Evolutionary conservation across 2,113 vertebrate genomes (phyloP), one percentile per base, ranked within the genome.

Genomic region (Orthonyx spaldingii): DNA sequence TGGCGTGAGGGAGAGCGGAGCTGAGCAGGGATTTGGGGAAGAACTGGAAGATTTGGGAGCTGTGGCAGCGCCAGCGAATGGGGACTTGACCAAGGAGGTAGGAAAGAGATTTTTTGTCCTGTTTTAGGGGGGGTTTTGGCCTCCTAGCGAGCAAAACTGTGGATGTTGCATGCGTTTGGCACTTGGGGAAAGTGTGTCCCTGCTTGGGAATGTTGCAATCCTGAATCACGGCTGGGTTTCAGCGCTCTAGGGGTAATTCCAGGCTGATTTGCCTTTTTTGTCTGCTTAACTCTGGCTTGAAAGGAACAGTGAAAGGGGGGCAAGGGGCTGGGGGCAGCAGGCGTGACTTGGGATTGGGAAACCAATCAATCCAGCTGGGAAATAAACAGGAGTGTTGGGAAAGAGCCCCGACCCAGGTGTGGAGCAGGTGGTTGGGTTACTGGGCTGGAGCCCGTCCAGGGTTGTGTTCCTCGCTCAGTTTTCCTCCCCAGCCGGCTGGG

Each of bases 41-140:
- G 98, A 98, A 91, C 84, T 98, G 78, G 99, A 99, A 96, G 98
- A 98, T 94, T 95, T 99, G 92, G 99, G 99, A 95, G 99, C 99
- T 1, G 99, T 99, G 94, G 99, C 99, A 23, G 98, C 98, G 22
- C 98, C 99, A 9, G 98, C 85, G 35, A 98, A 96, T 24, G 98
- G 98, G 95, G 99, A 99, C 87, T 98, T 99, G 95, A 99, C 98
- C 86, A 99, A 99, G 98, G 99, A 99, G 99, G 99, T 99, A 98
- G 95, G 98, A 71, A 56, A 30, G 50, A 26, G 24, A 19, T 63
- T 27, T n/a, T 6, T 22, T 17, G 14, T 4, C 3, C 0, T 6
- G 11, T 12, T 10, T 8, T 2, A 0, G 2, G 11, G 33, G 7
- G 3, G 7, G 17, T 4, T 32, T 61, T 19, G 7, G 17, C 4